Percentiles rank a stretch among this genome's conserved stretches.
Conservation (phyloP, 2,113 vertebrate species). For the Pardalotus punctatus region DNA sequence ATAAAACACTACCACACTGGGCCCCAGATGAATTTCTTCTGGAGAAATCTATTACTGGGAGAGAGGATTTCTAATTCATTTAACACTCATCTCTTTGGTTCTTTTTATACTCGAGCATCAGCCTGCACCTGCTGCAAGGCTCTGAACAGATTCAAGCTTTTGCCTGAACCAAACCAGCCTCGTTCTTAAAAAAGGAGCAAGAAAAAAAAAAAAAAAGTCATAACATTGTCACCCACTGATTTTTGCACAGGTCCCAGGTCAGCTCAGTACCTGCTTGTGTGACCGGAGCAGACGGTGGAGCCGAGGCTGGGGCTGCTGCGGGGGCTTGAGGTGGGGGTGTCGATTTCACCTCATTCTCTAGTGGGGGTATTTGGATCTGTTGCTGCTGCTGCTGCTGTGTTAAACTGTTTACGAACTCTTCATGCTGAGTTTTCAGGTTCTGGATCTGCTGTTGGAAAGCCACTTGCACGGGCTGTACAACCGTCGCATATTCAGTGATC, state of each 20-base stretch:
- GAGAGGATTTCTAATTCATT: not conserved
- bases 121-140: not conserved
- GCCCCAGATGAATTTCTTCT: not conserved
- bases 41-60: not conserved
- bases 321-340: conserved; percentile 64
- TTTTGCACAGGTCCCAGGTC: not conserved
- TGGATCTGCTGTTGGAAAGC: conserved; percentile 98
- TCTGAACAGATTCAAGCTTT: not conserved
- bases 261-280: conserved; percentile 67
- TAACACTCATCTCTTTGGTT: not conserved
- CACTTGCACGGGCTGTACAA: conserved; percentile 91
- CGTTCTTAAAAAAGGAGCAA: accelerated
- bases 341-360: conserved; percentile 74
- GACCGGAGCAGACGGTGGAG: conserved; percentile 59
- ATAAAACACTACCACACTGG: not conserved
- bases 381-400: conserved; percentile 76
- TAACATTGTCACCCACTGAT: not conserved
- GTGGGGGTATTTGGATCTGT: conserved; percentile 59
- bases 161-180: not conserved
- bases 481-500: conserved; percentile 87
- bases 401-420: conserved; percentile 89
- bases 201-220: not conserved
- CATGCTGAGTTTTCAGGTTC: conserved; percentile 88
- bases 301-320: conserved; percentile 43
- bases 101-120: not conserved